Conservation (phyloP, 1,140 invertebrate genomes). For the Aculops lycopersici region DNA sequence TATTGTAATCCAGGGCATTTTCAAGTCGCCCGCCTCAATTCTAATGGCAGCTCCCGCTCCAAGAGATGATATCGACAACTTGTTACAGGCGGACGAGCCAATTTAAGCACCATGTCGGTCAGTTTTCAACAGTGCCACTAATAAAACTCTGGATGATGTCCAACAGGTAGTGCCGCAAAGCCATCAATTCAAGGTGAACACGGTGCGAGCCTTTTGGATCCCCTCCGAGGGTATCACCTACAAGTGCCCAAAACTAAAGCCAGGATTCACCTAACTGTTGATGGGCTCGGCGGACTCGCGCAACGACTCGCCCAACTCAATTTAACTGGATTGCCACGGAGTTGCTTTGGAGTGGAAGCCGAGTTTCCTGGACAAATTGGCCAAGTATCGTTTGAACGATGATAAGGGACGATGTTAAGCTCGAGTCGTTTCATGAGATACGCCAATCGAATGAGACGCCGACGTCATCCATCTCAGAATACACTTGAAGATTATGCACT, state of each 20-base stretch:
- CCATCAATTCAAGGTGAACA: background rate
- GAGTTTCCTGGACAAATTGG: conserved; percentile 65
- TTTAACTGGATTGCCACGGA: conserved; percentile 34
- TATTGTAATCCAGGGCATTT: conserved; percentile 47
- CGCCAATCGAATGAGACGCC: conserved; percentile 91
- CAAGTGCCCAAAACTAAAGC: conserved; percentile 74
- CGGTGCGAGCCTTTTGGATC: conserved; percentile 37
- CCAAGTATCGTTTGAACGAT: conserved; percentile 23
- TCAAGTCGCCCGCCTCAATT: conserved; percentile 24
- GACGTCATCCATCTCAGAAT: no score
- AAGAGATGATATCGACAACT: no score
- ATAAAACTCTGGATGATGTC: background rate
- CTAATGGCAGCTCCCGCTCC: conserved; percentile 24
- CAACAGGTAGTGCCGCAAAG: background rate
- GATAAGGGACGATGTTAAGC: conserved; percentile 12
- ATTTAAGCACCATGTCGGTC: no score
- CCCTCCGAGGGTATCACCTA: conserved; percentile 46
- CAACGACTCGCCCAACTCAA: background rate
- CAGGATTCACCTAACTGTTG: conserved; percentile 52
- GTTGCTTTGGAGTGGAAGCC: conserved; percentile 71
- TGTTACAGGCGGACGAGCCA: background rate
- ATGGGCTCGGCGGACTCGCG: conserved; percentile 22
- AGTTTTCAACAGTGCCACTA: no score
- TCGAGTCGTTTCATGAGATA: conserved; percentile 91
- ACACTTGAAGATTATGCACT: no score